Evolutionary conservation across 2,888 invertebrate species (phyloP), one percentile per base, ranked within the genome.

Genomic region (Amiota minor): DNA sequence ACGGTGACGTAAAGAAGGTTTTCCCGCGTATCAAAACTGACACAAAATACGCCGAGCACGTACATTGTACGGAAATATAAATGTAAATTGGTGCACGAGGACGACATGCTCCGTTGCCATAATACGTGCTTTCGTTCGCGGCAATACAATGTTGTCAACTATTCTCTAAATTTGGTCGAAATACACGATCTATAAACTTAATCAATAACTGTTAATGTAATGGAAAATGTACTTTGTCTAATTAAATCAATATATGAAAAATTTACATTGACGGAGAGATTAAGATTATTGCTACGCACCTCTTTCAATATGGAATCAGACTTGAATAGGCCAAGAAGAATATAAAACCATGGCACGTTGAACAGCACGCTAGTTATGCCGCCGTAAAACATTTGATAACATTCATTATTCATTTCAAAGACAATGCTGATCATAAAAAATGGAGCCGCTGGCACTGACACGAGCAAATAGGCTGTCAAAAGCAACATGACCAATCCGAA

Each of bases 381-480:
- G 2, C 72, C 6, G 12, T 46, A 9, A 9, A 68, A 9, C 0
- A 72, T 0, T 2, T 12, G 0, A 0, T 0, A 4, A 6, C 71
- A 74, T 6, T 65, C 18, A 3, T n/a, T 47, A 9, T 77, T 56
- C 61, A 80, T 1, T 49, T 79, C 70, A 16, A 81, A 77, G 47
- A 80, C 73, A 0, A 78, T 77, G 6, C 81, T 75, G 47, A 86
- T 50, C n/a, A 87, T 3, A 55, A 72, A 85, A 62, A 86, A 86
- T 0, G 82, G 80, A 14, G 80, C 79, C 1, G 72, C 73, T 1
- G 85, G 85, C 0, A 78, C 75, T 6, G 78, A 75, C n/a, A 79
- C 50, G 9, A 86, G 49, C 4, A 79, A 55, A 72, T 75, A 78
- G 0, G 79, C 79, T 53, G 80, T 72, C 8, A 87, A 78, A 1